Evolutionary conservation across 2,113 vertebrate genomes (phyloP), one percentile per base, ranked within the genome.

Genomic region (Megatriorchis doriae): DNA sequence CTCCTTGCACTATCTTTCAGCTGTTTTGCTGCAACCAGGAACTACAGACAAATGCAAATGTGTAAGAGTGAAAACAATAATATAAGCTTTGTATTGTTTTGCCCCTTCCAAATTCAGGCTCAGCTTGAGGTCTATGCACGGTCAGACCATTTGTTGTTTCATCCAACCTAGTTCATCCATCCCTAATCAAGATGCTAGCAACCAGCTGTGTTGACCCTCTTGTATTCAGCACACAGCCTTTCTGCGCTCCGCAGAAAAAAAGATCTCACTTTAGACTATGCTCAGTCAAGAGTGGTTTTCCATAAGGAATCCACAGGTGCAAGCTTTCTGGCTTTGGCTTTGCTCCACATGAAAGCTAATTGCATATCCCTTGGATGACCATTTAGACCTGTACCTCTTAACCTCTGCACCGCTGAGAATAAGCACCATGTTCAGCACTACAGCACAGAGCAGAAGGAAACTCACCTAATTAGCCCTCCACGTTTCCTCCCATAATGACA

Each of bases 121-220:
- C 73, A 95, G 96, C 93, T 90, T 84, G 91, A 80, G 34, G 55
- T 87, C 70, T 42, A 42, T 77, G 83, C 7, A 8, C 80, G 91
- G 81, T 94, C 87, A 96, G 81, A 81, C 43, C 85, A 86, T 59
- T 94, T 94, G 94, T 83, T 94, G 81, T 94, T 97, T 97, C 93
- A 97, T 73, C 65, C 93, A 95, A 95, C 95, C 43, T 10, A 89
- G 81, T 70, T 73, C 79, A 94, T 89, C 89, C 59, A 84, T 86
- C 47, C 34, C 85, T 95, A 93, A 97, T 91, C 94, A 93, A 73
- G 90, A 91, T 80, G 53, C 56, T 50, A 92, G 55, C 74, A 92
- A 42, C 53, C 97, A 98, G 92, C 96, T 97, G 96, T 50, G 56
- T 78, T 94, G 93, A 93, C 87, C 85, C 77, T 82, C 91, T 95